Base-by-base conservation (phyloP, 2,113 vertebrate genomes). In the Tiliqua scincoides region DNA sequence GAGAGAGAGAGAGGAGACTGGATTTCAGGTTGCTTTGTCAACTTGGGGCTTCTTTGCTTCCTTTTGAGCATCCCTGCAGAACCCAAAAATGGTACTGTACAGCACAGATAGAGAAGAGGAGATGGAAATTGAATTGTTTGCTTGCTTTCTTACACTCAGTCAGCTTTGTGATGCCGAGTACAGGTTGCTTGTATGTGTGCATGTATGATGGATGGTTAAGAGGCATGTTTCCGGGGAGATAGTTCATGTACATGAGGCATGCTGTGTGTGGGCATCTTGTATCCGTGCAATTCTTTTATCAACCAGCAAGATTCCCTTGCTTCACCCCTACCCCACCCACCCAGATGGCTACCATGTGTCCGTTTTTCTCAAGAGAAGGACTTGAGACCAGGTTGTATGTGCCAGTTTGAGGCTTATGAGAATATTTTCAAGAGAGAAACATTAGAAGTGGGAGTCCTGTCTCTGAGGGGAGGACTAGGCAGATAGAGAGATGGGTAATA, bases 91-190 rank as follows among this genome's bases (percentile, higher is more conserved):
- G 85, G 25, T 48, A 17, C 43, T 48, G 73, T 0, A 10, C 85
- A 91, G 82, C 87, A 63, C 30, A 2, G 63, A 73, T 65, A 81
- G 83, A 1, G 43, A 86, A 82, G 35, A 70, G 20, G 3, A 87
- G 88, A 90, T 85, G 83, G 78, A 92, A 90, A 89, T 5, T 59
- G 82, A 72, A 35, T 37, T 57, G 65, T 80, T 27, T n/a, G 35
- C 43, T 27, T 27, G 35, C 43, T 6, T 32, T 62, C 35, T 82
- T 27, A 32, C 62, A 25, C 35, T 65, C 30, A 79, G 12, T 65
- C 30, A 79, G 12, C 76, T 73, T 79, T 79, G 59, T 86, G 78
- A 61, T 63, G 82, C 57, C 35, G 61, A 57, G 67, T 27, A 57
- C 32, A 25, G 61, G 61, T 73, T 86, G 23, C 23, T 37, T 80